These are phyloP conservation scores for Hemiscyllium ocellatum DNA, from an alignment of 2,113 vertebrate species.

Conservation along the genomic window DNA sequence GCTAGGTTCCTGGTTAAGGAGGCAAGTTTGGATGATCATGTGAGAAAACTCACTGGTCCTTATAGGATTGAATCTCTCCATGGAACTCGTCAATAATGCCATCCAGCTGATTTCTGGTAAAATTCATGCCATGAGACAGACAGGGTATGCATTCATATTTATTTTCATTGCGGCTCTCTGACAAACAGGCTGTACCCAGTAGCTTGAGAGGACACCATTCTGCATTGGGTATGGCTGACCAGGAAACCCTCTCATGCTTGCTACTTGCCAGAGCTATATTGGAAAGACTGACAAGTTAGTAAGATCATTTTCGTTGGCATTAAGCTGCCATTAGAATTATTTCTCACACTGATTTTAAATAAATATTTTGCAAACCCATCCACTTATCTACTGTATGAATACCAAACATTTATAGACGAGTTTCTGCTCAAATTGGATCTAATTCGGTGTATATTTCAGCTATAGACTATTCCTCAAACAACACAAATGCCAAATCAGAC, in stretches of 20 bases:
- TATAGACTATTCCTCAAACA: neutral
- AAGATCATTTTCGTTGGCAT: neutral
- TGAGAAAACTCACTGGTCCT: no score
- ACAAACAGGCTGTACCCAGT: neutral
- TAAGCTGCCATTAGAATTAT: neutral
- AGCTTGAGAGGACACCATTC: neutral
- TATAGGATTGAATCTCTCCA: no score
- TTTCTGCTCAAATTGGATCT: neutral
- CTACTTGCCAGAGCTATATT: no score
- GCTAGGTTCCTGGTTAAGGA: no score
- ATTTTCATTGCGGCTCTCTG: neutral
- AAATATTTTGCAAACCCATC: neutral
- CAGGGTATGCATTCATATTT: neutral
- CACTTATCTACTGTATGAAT: neutral
- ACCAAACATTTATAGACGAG: neutral
- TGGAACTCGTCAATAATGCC: no score
- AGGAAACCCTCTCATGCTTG: neutral
- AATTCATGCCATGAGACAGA: no score
- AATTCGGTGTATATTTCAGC: neutral
- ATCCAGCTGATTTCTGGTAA: no score
- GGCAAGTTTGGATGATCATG: no score
- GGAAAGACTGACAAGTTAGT: neutral
- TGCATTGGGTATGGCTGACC: neutral
- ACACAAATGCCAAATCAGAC: neutral
- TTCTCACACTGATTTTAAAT: neutral